A percentile compares a stretch with the other conserved stretches of the same genome.
Conservation (phyloP, 2,113 vertebrate species). For the Taxidea taxus region DNA sequence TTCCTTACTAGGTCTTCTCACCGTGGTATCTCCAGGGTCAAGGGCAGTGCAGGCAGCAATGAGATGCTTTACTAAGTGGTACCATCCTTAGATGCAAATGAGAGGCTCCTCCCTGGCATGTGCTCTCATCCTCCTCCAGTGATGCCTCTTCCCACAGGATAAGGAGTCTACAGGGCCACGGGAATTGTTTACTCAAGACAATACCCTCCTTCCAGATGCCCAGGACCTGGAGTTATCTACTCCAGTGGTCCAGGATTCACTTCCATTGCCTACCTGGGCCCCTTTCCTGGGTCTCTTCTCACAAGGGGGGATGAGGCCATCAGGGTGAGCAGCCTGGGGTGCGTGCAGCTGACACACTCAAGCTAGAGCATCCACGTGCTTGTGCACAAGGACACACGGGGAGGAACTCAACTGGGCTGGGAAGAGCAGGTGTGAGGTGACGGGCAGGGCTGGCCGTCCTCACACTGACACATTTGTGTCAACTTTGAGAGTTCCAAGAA, state of each 20-base stretch:
- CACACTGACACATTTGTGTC: background rate
- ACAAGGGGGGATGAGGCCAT: background rate
- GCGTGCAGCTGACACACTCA: background rate
- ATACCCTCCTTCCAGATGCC: background rate
- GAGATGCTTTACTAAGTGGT: background rate
- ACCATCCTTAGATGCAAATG: background rate
- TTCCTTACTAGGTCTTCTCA: background rate
- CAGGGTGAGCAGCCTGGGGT: background rate
- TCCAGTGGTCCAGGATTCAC: background rate
- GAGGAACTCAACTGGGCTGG: background rate
- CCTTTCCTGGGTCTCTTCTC: background rate
- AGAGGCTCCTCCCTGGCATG: background rate
- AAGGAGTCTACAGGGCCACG: background rate
- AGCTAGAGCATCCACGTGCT: background rate
- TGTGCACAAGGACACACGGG: background rate
- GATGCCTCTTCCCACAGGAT: background rate
- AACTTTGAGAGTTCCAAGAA: background rate
- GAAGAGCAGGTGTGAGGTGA: too few relatives aligned
- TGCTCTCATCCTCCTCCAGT: background rate
- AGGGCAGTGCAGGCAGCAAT: background rate
- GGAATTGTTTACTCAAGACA: background rate
- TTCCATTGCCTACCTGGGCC: background rate
- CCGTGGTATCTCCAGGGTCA: background rate
- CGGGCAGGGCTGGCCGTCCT: background rate
- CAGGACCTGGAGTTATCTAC: background rate